Evolutionary conservation across 2,888 invertebrate genomes (phyloP).

Genomic region (Melinaea marsaeus): DNA sequence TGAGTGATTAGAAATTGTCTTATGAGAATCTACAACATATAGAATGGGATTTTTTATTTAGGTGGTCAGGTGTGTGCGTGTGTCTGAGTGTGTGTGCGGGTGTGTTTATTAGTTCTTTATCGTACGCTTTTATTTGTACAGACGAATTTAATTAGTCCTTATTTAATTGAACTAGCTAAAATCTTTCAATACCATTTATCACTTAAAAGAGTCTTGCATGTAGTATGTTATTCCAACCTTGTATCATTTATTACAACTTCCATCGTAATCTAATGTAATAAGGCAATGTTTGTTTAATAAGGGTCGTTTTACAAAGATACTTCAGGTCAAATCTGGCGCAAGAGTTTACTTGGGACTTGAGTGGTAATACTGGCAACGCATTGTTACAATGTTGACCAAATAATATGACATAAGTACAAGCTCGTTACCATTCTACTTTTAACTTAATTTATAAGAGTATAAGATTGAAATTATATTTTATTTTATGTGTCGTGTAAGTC

Average conservation of each 20-base stretch:
- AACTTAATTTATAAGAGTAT: constrained; percentile 22
- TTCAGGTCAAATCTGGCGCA: constrained; percentile 64
- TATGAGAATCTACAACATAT: constrained; percentile 17
- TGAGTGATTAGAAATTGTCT: constrained; percentile 21
- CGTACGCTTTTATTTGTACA: too few species aligned
- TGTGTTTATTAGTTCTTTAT: neutral
- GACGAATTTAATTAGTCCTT: too few species aligned
- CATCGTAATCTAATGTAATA: neutral
- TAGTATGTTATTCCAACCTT: too few species aligned
- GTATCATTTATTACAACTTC: too few species aligned
- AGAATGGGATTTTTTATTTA: constrained; percentile 13
- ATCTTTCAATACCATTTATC: too few species aligned
- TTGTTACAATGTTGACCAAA: constrained; percentile 54
- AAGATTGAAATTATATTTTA: constrained; percentile 6
- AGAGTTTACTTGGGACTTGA: constrained; percentile 61
- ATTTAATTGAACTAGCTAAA: too few species aligned
- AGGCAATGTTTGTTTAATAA: constrained; percentile 4
- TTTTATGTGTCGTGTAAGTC: constrained; percentile 5
- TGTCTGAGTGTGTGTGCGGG: constrained; percentile 9
- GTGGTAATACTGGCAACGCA: constrained; percentile 55
- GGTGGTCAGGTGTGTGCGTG: constrained; percentile 13
- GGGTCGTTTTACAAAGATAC: constrained; percentile 29
- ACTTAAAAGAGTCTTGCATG: too few species aligned
- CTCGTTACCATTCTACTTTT: constrained; percentile 20
- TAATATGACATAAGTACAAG: constrained; percentile 31